Base-by-base conservation (phyloP, 2,797 vertebrate species). In the Xiphophorus birchmanni region DNA sequence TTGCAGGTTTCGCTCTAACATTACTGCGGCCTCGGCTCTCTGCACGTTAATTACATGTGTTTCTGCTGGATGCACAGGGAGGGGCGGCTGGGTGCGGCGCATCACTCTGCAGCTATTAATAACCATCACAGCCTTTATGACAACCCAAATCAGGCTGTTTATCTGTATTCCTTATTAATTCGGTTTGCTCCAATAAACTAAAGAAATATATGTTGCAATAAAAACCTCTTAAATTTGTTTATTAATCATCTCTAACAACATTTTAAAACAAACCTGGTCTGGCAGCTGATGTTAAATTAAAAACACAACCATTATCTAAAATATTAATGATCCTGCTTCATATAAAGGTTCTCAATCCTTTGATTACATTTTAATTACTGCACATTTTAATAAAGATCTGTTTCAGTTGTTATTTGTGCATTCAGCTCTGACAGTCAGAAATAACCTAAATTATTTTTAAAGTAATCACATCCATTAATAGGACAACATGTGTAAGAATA, bases 51-150 rank as follows among this genome's bases (percentile, higher is more conserved):
- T 91, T 40, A 91, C 65, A 67, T 67, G 60, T 65, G 63, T 67
- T 65, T 77, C 92, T 81, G 80, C 78, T 78, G 78, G 56, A 67
- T 42, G 45, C 76, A 60, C 87, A 80, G 88, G 17, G 60, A 60
- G 73, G 81, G 47, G 60, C 47, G 84, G 89, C 75, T 77, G 86
- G 87, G 88, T 45, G 47, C 77, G 0, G 42, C 74, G 86, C 65
- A 86, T 83, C 71, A 74, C 73, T 4, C 82, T 54, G n/a, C 13
- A 75, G 83, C 91, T 94, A 91, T 89, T 90, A 91, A 92, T 91
- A 94, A 75, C 60, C 37, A 11, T 26, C 52, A 10, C 37, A 77
- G 17, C 37, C 18, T 23, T 40, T 15, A 58, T 15, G 42, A 4
- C 35, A 40, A 4, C 63, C 35, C 63, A 17, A 5, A 75, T 15